Evolutionary conservation across 2,797 vertebrate genomes (phyloP), one percentile per base, ranked within the genome.

Genomic region (Peromyscus eremicus): DNA sequence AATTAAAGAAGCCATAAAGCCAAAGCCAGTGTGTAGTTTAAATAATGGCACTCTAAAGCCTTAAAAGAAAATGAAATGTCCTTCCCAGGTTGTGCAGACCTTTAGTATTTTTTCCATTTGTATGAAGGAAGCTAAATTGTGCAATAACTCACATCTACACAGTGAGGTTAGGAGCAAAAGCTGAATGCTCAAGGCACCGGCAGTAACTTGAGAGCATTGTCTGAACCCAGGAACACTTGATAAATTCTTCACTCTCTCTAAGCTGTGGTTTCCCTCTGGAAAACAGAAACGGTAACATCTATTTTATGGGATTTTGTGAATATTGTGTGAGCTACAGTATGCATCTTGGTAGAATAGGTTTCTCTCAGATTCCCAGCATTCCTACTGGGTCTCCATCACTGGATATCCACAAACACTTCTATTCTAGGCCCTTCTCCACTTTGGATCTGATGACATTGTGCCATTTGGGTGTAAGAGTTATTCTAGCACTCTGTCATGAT

Each of bases 1-100:
- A 85, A 93, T 83, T 94, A 96, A 52, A 86, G 89, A 81, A 94
- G 68, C n/a, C 11, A 34, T 81, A 95, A 96, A 95, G 71, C 21
- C 40, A 93, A 94, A 37, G 32, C 71, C 75, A 68, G 60, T 7
- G 21, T 52, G 32, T 32, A 9, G 19, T 85, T 92, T 93, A 90
- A 12, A 64, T 82, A 82, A 89, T 4, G 81, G 0, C 16, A 40
- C 12, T 66, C 70, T 55, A 79, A 83, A 52, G 2, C 8, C 70
- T 76, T 93, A 70, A 55, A 46, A 29, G 55, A 57, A 52, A 93
- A 95, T 80, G 57, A 93, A 81, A 23, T 76, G 19, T 73, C 37
- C 43, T 81, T 92, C 60, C 81, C 25, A 46, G 32, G 79, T 87
- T n/a, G 34, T 29, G 2, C 16, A 77, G 64, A 89, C 46, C 10